Evolutionary conservation across 1,140 invertebrate species (phyloP).

Genomic region (Chlorops oryzae): DNA sequence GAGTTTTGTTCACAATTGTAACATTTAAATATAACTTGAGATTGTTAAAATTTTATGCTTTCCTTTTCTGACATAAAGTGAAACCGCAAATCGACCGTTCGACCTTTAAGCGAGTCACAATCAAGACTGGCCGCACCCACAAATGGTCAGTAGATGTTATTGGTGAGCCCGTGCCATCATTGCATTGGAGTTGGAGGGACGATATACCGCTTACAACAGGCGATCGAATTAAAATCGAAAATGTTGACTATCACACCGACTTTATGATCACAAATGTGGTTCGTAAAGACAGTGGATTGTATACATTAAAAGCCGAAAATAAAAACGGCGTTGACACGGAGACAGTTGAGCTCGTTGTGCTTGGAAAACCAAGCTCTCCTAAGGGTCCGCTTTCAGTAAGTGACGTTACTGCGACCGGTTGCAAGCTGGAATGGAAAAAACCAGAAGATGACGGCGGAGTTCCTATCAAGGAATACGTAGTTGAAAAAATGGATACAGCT

Average conservation of each 20-base stretch:
- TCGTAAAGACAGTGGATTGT: constrained; percentile 85
- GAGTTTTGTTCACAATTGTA: not conserved
- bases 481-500: constrained; percentile 89
- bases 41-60: not conserved
- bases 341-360: constrained; percentile 84
- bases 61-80: constrained; percentile 53
- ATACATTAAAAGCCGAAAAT: constrained; percentile 84
- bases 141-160: constrained; percentile 87
- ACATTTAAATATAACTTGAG: not conserved
- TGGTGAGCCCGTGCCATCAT: constrained; percentile 81
- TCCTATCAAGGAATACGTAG: constrained; percentile 89
- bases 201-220: constrained; percentile 73
- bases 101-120: constrained; percentile 75
- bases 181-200: constrained; percentile 82
- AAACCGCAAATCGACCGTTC: constrained; percentile 90
- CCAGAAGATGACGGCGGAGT: constrained; percentile 90
- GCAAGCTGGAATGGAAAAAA: constrained; percentile 83
- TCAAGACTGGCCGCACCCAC: constrained; percentile 89
- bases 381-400: constrained; percentile 84
- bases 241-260: constrained; percentile 85
- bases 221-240: constrained; percentile 83
- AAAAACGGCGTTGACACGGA: constrained; percentile 82
- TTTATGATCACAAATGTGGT: constrained; percentile 76
- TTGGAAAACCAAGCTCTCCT: constrained; percentile 78
- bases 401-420: constrained; percentile 79